A percentile compares a stretch with the other conserved stretches of the same genome.
phyloP scores from a whole-genome alignment of 2,888 invertebrate species.

The Mesopsocus fuscifrons region DNA sequence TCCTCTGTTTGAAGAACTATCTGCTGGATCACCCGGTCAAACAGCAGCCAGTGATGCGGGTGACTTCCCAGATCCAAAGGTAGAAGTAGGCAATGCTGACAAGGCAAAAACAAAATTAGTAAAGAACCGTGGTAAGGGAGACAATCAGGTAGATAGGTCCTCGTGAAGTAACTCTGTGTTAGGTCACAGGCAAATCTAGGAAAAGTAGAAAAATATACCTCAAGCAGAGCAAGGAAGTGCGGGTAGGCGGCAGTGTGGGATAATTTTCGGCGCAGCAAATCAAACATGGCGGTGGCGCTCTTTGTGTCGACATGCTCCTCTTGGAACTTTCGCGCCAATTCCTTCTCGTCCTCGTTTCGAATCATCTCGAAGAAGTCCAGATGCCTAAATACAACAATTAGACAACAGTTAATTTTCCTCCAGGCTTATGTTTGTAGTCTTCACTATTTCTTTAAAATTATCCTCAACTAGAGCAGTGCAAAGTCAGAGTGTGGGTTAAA shows the following conservation, averaged over 20 bases:
- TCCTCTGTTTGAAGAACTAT: slow-evolving; percentile 62
- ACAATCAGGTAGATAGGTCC: too few species aligned
- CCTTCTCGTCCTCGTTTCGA: slow-evolving; percentile 88
- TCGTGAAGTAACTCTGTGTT: too few species aligned
- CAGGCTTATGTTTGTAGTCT: too few species aligned
- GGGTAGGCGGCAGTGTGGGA: slow-evolving; percentile 86
- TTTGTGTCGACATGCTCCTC: slow-evolving; percentile 81
- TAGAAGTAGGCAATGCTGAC: slow-evolving; percentile 11
- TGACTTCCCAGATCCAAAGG: slow-evolving; percentile 59
- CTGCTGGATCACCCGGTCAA: slow-evolving; percentile 89
- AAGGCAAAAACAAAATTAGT: slow-evolving; percentile 9
- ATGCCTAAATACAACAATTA: slow-evolving; percentile 44
- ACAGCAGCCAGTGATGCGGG: slow-evolving; percentile 82
- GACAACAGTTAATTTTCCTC: too few species aligned
- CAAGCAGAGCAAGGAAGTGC: slow-evolving; percentile 73
- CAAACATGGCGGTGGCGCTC: slow-evolving; percentile 85
- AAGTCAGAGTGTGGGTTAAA: too few species aligned
- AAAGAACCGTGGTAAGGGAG: too few species aligned
- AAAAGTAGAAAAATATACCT: slow-evolving; percentile 56
- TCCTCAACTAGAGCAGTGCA: too few species aligned
- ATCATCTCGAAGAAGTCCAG: slow-evolving; percentile 99
- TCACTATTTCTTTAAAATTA: too few species aligned
- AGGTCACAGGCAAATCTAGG: too few species aligned
- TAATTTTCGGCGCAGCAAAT: slow-evolving; percentile 67
- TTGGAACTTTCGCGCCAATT: slow-evolving; percentile 76